Percentiles rank a stretch among this genome's conserved stretches.
Evolutionary conservation across 2,113 vertebrate genomes (phyloP).

Genomic region (Gallinago undulata): DNA sequence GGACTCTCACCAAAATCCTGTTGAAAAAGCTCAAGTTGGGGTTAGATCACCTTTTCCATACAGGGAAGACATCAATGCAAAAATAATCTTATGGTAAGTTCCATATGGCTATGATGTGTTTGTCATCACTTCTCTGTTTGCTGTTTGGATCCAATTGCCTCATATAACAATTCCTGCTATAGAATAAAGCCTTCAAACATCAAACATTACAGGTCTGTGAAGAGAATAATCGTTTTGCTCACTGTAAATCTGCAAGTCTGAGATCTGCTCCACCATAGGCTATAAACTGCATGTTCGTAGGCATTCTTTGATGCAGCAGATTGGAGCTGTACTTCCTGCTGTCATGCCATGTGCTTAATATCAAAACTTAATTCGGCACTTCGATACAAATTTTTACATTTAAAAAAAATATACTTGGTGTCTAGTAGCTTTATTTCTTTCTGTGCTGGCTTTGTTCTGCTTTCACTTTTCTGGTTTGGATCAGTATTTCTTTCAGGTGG

Average conservation of each 20-base stretch:
- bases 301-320: not conserved
- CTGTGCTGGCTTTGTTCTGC: not conserved
- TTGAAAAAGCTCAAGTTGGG: constrained; percentile 52
- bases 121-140: not conserved
- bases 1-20: constrained; percentile 23
- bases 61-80: constrained; percentile 87
- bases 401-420: not conserved
- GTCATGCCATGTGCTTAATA: not conserved
- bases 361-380: not conserved
- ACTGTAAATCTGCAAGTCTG: not conserved
- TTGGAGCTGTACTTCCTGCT: not conserved
- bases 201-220: not conserved
- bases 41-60: constrained; percentile 87
- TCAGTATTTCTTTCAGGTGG: not conserved
- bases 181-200: not conserved
- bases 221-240: not conserved
- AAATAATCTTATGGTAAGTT: constrained; percentile 92
- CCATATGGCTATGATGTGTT: fast-evolving
- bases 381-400: not conserved
- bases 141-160: not conserved
- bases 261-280: not conserved
- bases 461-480: not conserved
- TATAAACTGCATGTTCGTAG: not conserved
- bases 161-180: not conserved
- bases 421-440: not conserved